Conservation (phyloP, 2,888 invertebrate species). For the Mythimna impura region DNA sequence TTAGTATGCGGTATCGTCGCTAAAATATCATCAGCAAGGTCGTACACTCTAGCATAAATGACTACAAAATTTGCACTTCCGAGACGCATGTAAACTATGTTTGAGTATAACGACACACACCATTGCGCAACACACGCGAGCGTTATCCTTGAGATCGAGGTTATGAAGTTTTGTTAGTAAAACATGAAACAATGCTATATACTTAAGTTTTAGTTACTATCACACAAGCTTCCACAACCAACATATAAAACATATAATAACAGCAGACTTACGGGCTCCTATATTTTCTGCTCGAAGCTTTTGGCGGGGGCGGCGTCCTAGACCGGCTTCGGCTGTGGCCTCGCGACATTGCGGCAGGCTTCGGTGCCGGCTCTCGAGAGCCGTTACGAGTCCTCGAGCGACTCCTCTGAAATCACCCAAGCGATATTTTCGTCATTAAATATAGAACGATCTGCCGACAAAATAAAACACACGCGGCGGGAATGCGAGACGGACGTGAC, state of each 20-base stretch:
- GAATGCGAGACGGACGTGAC: conserved; percentile 68
- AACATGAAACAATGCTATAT: conserved; percentile 35
- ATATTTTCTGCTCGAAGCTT: conserved; percentile 86
- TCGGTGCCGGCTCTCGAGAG: conserved; percentile 85
- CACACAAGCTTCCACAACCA: conserved; percentile 40
- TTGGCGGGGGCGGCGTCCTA: conserved; percentile 88
- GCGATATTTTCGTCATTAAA: conserved; percentile 67
- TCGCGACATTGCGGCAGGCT: conserved; percentile 84
- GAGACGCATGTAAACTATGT: conserved; percentile 53
- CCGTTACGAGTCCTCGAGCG: conserved; percentile 89
- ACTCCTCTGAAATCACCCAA: conserved; percentile 86
- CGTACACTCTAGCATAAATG: conserved; percentile 43
- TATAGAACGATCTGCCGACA: conserved; percentile 68
- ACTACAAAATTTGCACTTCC: conserved; percentile 51
- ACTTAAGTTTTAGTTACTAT: conserved; percentile 7
- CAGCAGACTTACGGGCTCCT: conserved; percentile 85
- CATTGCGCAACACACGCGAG: conserved; percentile 78
- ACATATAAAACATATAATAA: conserved; percentile 34
- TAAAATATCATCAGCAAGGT: conserved; percentile 40
- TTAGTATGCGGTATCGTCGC: conserved; percentile 29
- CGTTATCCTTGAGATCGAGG: conserved; percentile 83
- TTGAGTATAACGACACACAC: conserved; percentile 66
- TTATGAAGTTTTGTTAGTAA: conserved; percentile 71
- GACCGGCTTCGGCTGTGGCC: conserved; percentile 89
- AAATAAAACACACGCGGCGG: conserved; percentile 84